Percentiles rank a stretch among this genome's conserved stretches.
phyloP scores from a whole-genome alignment of 2,888 invertebrate species.

The Ptilodon capucinus region DNA sequence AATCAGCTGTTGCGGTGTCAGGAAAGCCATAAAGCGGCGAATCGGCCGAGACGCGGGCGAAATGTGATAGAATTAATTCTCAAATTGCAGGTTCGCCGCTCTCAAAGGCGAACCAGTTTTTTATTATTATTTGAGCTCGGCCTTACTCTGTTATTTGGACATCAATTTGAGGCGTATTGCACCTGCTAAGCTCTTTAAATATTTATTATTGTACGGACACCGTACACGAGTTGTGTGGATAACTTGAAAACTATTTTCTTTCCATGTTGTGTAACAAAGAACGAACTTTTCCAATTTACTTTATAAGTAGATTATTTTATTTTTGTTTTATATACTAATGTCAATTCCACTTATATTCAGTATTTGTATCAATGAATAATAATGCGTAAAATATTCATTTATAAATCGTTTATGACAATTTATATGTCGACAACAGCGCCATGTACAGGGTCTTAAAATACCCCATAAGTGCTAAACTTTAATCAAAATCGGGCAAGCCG shows the following conservation, averaged over 20 bases:
- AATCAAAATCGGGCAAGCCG: too few species aligned
- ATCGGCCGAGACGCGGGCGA: slow-evolving; percentile 55
- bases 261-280: slow-evolving; percentile 36
- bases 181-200: slow-evolving; percentile 76
- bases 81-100: slow-evolving; percentile 66
- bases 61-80: slow-evolving; percentile 75
- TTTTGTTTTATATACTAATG: neutral
- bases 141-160: slow-evolving; percentile 69
- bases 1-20: slow-evolving; percentile 68
- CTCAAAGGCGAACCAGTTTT: slow-evolving; percentile 52
- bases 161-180: slow-evolving; percentile 69
- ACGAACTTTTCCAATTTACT: slow-evolving; percentile 31
- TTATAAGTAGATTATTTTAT: neutral
- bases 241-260: slow-evolving; percentile 52
- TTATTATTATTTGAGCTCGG: slow-evolving; percentile 59
- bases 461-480: too few species aligned
- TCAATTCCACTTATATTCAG: neutral
- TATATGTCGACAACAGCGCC: too few species aligned
- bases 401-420: too few species aligned
- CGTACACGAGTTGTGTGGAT: slow-evolving; percentile 45
- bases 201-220: slow-evolving; percentile 65
- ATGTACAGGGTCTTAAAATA: too few species aligned
- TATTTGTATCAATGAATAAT: too few species aligned
- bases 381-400: too few species aligned
- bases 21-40: slow-evolving; percentile 56